These are phyloP conservation scores for Borostomias antarcticus DNA, from an alignment of 2,797 vertebrate genomes.

Conservation along the genomic window DNA sequence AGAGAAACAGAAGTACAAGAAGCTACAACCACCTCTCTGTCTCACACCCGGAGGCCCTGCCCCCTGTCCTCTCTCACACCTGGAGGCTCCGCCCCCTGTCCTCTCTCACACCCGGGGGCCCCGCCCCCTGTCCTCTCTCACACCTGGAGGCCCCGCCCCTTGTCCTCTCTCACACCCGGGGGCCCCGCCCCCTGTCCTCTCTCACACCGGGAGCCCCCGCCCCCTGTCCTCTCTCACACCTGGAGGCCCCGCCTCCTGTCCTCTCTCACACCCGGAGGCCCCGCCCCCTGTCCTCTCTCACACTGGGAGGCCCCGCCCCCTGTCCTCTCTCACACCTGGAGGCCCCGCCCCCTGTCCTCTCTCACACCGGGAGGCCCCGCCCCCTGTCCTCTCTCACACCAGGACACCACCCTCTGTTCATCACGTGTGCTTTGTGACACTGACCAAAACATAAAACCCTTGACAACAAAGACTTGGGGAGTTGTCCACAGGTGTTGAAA, in stretches of 20 bases:
- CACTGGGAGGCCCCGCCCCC: not conserved
- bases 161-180: no score
- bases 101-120: not conserved
- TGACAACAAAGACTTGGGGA: constrained; percentile 39
- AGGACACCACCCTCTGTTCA: not conserved
- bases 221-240: not conserved
- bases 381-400: not conserved
- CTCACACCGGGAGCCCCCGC: not conserved
- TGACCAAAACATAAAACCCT: constrained; percentile 24
- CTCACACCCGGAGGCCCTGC: no score
- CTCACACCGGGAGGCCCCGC: not conserved
- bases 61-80: no score
- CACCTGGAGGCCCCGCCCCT: not conserved
- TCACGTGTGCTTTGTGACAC: constrained; percentile 5
- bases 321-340: not conserved
- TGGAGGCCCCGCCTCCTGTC: not conserved
- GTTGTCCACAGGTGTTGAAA: constrained; percentile 28
- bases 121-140: not conserved
- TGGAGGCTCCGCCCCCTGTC: no score
- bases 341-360: not conserved
- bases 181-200: no score
- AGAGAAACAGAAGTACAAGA: not conserved
- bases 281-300: not conserved
- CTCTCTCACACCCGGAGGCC: not conserved
- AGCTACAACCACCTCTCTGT: no score